Base-by-base conservation (phyloP, 2,113 vertebrate species). In the Irena cyanogastra region DNA sequence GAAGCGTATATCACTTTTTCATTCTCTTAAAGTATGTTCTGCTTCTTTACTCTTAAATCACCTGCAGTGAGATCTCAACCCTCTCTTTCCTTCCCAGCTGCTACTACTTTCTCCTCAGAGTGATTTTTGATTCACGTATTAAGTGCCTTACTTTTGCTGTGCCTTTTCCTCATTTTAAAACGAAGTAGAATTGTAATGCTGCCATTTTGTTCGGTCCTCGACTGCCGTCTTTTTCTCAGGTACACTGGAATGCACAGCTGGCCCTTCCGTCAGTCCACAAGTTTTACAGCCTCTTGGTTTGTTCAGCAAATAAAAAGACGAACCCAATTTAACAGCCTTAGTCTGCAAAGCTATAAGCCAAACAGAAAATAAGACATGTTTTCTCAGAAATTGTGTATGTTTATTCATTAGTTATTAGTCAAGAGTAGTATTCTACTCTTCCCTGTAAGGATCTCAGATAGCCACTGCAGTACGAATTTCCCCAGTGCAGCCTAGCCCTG, bases 101-200 rank as follows among this genome's bases (percentile, higher is more conserved):
- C 50, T 26, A 31, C 42, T 35, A 14, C 53, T 6, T 31, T n/a
- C 18, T 47, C 47, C 47, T 22, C 10, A 4, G 65, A 44, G 31
- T 15, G 16, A 22, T 69, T 88, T 88, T 69, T 69, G 45, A 28
- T 63, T 22, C 17, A 21, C 5, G 4, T 11, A 16, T 20, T 4
- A 37, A 41, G 8, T 71, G 17, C 17, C 35, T 72, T 56, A 79
- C 9, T 90, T 80, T 39, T 60, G 11, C 44, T 68, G 24, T 28
- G 31, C 6, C 11, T 76, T 59, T n/a, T 17, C 18, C 44, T 63
- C 13, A 18, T 63, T 85, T 93, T 39, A 75, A 63, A 79, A 28
- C 20, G 42, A 88, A 59, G 17, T 12, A 16, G 8, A 66, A 42
- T 1, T 2, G 4, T 6, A 24, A 37, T 0, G 3, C 9, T 66